A percentile compares a stretch with the other conserved stretches of the same genome.
phyloP scores from a whole-genome alignment of 2,113 vertebrate genomes.

The Myocastor coypus region DNA sequence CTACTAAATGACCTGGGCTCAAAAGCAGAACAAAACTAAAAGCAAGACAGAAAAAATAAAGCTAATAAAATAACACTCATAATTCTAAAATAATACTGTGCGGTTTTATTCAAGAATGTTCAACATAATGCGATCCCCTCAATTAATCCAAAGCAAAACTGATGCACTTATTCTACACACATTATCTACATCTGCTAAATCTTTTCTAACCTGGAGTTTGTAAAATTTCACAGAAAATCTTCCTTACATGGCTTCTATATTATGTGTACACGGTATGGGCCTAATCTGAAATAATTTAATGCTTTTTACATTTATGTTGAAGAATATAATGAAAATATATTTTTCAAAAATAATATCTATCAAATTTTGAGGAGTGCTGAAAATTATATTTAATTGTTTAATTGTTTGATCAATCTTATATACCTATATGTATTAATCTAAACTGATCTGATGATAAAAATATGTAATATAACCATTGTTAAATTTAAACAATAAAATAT shows the following conservation, averaged over 20 bases:
- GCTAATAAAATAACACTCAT: neutral
- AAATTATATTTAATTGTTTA: neutral
- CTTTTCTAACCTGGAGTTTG: neutral
- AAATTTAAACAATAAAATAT: too few species aligned
- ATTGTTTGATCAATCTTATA: too few species aligned
- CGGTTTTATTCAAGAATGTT: neutral
- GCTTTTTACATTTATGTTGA: neutral
- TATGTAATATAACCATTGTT: too few species aligned
- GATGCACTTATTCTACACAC: neutral
- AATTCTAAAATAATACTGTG: neutral
- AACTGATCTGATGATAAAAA: too few species aligned
- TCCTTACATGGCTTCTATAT: neutral
- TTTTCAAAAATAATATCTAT: neutral
- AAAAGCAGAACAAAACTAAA: too few species aligned
- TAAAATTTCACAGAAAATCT: neutral
- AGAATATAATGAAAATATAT: neutral
- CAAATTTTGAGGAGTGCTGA: neutral
- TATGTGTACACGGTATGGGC: neutral
- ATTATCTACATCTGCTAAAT: neutral
- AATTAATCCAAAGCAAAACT: constrained; percentile 5
- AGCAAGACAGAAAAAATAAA: too few species aligned
- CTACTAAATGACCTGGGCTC: too few species aligned
- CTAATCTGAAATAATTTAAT: neutral
- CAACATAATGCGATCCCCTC: neutral
- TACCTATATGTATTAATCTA: too few species aligned